Conservation (phyloP, 92 coral and sea anemone genomes). For the Palythoa grandiflora region DNA sequence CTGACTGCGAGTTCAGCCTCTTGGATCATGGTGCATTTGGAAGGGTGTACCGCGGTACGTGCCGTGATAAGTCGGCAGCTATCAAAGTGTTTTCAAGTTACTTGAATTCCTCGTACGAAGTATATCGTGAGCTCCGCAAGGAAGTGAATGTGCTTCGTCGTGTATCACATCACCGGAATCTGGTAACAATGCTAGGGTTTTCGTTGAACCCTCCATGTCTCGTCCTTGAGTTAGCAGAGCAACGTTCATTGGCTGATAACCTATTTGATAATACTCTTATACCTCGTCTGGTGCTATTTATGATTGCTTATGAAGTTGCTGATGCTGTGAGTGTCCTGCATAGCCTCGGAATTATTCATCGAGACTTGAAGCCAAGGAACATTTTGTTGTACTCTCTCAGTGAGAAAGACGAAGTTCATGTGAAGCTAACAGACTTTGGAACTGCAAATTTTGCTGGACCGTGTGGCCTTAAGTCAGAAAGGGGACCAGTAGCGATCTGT, state of each 20-base stretch:
- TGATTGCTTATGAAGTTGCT: constrained; percentile 67
- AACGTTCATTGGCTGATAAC: constrained; percentile 59
- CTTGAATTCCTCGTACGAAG: constrained; percentile 34
- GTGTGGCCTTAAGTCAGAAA: constrained; percentile 61
- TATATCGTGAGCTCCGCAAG: constrained; percentile 77
- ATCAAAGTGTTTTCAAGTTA: constrained; percentile 33
- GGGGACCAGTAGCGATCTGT: constrained; percentile 63
- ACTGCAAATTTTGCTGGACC: constrained; percentile 75
- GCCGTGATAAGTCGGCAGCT: constrained; percentile 48
- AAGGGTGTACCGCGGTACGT: constrained; percentile 60
- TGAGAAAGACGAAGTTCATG: constrained; percentile 64
- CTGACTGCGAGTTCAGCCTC: constrained; percentile 20
- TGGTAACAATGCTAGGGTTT: constrained; percentile 73
- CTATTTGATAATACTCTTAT: constrained; percentile 50
- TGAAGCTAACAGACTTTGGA: constrained; percentile 79
- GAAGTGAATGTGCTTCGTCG: constrained; percentile 76
- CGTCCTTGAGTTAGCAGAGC: constrained; percentile 68
- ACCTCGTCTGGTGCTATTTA: constrained; percentile 67
- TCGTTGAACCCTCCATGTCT: constrained; percentile 67
- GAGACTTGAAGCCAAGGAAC: constrained; percentile 77
- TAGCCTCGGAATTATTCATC: constrained; percentile 64
- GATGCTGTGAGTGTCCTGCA: constrained; percentile 73
- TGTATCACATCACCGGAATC: constrained; percentile 63
- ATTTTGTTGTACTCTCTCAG: constrained; percentile 68
- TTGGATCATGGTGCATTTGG: constrained; percentile 64